Conservation (phyloP, 2,113 vertebrate species). For the Amphiprion percula region DNA sequence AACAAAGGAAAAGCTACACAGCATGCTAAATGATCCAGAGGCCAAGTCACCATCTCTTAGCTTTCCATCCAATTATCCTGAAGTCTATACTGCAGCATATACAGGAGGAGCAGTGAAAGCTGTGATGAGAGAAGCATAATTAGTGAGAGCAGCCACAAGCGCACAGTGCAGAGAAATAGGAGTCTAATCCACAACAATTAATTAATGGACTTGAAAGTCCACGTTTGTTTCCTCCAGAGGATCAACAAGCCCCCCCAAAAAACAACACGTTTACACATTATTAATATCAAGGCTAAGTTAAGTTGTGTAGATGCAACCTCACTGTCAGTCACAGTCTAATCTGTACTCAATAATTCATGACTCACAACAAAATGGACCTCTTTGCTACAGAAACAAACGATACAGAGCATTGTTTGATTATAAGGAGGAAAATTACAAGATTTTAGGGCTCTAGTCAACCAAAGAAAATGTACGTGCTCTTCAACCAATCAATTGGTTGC, state of each 20-base stretch:
- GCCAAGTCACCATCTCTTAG: neutral
- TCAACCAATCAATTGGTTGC: too few relatives aligned
- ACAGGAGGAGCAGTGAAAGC: neutral
- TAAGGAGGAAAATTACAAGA: neutral
- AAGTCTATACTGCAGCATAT: neutral
- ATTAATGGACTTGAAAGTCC: slow-evolving; percentile 33
- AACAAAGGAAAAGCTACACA: neutral
- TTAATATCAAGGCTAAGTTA: slow-evolving; percentile 12
- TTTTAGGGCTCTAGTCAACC: neutral
- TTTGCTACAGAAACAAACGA: neutral
- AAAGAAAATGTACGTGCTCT: too few relatives aligned
- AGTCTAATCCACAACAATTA: slow-evolving; percentile 42
- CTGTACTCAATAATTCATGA: slow-evolving; percentile 30
- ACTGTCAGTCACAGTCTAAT: slow-evolving; percentile 3
- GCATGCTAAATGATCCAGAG: neutral
- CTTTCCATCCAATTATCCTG: slow-evolving; percentile 30
- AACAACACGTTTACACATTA: slow-evolving; percentile 15
- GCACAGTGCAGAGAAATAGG: neutral
- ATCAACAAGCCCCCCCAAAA: slow-evolving; percentile 5
- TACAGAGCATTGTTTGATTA: neutral
- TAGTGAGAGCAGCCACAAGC: slow-evolving; percentile 18
- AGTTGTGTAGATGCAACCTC: neutral
- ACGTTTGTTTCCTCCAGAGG: neutral
- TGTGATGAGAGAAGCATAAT: slow-evolving; percentile 22
- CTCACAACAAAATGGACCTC: neutral